Conservation (phyloP, 92 coral and sea anemone genomes). For the Blastomussa wellsi region DNA sequence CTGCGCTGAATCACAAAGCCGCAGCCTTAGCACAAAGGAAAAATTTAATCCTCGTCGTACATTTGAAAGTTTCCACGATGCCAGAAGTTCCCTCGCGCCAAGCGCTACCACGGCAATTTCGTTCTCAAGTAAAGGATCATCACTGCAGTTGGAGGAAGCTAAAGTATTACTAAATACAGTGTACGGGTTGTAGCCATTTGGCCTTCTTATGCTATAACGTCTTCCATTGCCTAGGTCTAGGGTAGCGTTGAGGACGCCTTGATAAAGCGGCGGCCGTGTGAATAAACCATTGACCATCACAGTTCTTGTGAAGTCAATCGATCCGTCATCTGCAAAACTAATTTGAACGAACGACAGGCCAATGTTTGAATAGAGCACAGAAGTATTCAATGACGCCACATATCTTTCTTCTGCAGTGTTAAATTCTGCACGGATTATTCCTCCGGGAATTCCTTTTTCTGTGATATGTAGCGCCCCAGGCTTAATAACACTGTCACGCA, state of each 20-base stretch:
- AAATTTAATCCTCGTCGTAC: constrained; percentile 45
- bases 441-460: constrained; percentile 29
- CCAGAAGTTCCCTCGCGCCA: constrained; percentile 40
- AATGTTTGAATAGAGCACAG: constrained; percentile 37
- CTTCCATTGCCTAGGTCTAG: constrained; percentile 43
- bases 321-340: constrained; percentile 34
- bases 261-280: constrained; percentile 41
- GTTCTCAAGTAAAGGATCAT: constrained; percentile 40
- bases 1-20: constrained; percentile 47
- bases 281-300: constrained; percentile 35
- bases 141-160: constrained; percentile 52
- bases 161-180: constrained; percentile 45
- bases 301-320: constrained; percentile 37
- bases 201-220: constrained; percentile 30
- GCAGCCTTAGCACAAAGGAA: constrained; percentile 37
- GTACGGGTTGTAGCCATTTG: constrained; percentile 58
- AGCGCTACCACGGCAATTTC: constrained; percentile 14
- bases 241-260: constrained; percentile 29
- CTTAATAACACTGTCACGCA: constrained; percentile 22
- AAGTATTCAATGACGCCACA: constrained; percentile 44
- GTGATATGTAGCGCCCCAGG: constrained; percentile 27
- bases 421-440: constrained; percentile 29
- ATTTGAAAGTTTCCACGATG: constrained; percentile 49
- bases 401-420: constrained; percentile 33
- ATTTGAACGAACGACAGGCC: constrained; percentile 57